These are phyloP conservation scores for Mesitornis unicolor DNA, from an alignment of 2,113 vertebrate genomes.

Conservation along the genomic window DNA sequence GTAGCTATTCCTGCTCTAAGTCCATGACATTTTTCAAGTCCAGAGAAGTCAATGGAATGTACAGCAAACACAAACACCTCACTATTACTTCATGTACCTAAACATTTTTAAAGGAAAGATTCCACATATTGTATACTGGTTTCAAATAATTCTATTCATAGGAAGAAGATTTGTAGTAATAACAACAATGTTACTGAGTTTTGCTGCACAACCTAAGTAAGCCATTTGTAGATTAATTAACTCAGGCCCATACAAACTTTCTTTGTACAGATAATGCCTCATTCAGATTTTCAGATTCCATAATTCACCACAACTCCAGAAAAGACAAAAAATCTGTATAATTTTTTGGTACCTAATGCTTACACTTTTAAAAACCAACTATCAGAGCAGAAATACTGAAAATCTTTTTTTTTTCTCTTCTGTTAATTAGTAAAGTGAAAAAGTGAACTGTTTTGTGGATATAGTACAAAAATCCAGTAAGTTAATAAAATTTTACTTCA, in stretches of 20 bases:
- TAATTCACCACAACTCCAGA: background rate
- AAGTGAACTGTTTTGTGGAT: background rate
- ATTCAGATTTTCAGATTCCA: background rate
- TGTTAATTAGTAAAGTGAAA: background rate
- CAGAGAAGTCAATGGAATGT: background rate
- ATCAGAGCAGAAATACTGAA: background rate
- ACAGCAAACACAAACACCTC: background rate
- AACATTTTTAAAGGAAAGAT: background rate
- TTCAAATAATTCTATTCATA: background rate
- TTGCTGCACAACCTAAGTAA: background rate
- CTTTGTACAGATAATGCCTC: background rate
- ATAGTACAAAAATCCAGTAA: background rate
- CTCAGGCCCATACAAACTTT: background rate
- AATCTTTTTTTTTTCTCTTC: background rate
- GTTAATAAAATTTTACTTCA: background rate
- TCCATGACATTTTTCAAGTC: background rate
- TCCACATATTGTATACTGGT: accelerated
- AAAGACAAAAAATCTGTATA: background rate
- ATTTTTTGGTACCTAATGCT: background rate
- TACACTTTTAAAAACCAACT: background rate
- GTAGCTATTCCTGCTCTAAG: background rate
- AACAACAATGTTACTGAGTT: background rate
- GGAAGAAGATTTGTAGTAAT: background rate
- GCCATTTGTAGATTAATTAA: background rate
- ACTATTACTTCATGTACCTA: background rate